These are phyloP conservation scores for Catamblyrhynchus diadema DNA, from an alignment of 2,797 vertebrate species.

Conservation along the genomic window DNA sequence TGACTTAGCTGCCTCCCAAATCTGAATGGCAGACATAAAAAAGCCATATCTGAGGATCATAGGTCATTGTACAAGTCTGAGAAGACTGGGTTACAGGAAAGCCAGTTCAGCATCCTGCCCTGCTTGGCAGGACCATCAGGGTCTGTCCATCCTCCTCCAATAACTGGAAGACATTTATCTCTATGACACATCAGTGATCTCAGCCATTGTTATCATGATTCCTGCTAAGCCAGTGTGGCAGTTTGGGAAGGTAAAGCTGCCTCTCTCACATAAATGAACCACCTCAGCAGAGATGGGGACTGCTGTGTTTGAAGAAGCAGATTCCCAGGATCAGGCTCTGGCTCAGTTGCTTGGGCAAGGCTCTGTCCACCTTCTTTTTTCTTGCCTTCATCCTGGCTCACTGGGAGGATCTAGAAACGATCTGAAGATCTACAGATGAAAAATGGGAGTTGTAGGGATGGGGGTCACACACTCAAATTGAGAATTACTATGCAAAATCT, in stretches of 20 bases:
- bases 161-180: background rate
- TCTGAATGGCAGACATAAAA: background rate
- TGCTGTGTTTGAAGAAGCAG: background rate
- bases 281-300: background rate
- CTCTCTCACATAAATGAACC: background rate
- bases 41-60: accelerated
- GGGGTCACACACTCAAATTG: background rate
- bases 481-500: background rate
- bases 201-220: background rate
- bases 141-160: background rate
- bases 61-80: background rate
- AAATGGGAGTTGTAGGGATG: background rate
- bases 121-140: background rate
- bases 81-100: background rate
- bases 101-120: background rate
- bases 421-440: background rate
- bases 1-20: background rate
- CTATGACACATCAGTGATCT: background rate
- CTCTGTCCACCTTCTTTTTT: background rate
- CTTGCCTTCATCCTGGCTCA: background rate
- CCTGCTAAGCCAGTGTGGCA: background rate
- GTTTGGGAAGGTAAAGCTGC: background rate
- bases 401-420: background rate
- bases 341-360: background rate
- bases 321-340: background rate